Conservation (phyloP, 1,140 invertebrate genomes). For the Polypedilum vanderplanki region DNA sequence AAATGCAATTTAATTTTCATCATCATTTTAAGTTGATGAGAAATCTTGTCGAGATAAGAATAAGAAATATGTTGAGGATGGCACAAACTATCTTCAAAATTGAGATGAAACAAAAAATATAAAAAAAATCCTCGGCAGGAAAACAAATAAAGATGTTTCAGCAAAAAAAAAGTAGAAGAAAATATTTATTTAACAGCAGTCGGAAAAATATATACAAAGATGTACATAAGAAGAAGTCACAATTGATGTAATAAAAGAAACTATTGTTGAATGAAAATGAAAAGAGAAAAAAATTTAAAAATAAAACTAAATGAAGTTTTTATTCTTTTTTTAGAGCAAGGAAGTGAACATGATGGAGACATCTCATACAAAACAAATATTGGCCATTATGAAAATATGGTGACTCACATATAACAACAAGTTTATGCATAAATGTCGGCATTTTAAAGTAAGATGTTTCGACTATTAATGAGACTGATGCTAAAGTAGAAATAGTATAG, state of each 20-base stretch:
- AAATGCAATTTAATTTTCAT: conserved; percentile 14
- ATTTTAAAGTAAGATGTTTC: not conserved
- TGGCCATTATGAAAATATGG: conserved; percentile 4
- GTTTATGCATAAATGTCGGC: not conserved
- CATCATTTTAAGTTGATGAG: not conserved
- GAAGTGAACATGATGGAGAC: not conserved
- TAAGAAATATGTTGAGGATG: conserved; percentile 18
- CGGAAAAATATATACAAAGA: too few relatives aligned
- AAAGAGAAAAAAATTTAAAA: not conserved
- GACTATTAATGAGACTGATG: not conserved
- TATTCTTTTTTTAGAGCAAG: not conserved
- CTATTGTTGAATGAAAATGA: conserved; percentile 9
- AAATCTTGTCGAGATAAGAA: not conserved
- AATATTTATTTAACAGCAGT: conserved; percentile 4
- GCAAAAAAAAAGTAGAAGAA: not conserved
- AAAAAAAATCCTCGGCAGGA: not conserved
- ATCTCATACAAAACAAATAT: not conserved
- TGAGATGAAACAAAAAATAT: not conserved
- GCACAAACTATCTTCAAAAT: not conserved
- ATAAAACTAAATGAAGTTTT: not conserved
- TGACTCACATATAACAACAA: conserved; percentile 11
- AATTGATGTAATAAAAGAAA: conserved; percentile 15
- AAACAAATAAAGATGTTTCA: not conserved
- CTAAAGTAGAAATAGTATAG: not conserved
- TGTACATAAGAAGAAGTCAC: not conserved